These are phyloP conservation scores for Bungarus multicinctus DNA, from an alignment of 2,113 vertebrate genomes.

Conservation along the genomic window DNA sequence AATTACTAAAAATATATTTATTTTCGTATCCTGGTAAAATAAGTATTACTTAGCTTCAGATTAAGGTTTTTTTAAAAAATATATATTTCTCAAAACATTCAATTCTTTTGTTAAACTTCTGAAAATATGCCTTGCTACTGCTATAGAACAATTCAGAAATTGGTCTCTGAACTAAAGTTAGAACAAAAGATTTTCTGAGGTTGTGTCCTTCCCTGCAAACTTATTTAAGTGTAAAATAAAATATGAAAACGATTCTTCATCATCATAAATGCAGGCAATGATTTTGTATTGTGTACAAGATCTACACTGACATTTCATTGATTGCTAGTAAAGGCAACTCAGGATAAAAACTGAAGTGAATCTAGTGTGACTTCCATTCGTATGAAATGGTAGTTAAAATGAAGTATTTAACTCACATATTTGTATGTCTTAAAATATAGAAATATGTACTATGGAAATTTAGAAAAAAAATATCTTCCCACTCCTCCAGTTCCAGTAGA, in stretches of 20 bases:
- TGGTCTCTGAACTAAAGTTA: background rate
- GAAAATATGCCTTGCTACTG: background rate
- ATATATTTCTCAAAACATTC: background rate
- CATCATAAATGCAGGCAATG: background rate
- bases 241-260: background rate
- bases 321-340: background rate
- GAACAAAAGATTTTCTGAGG: background rate
- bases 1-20: background rate
- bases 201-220: background rate
- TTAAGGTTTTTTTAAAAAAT: background rate
- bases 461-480: too few species aligned
- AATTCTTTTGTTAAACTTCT: background rate
- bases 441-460: background rate
- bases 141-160: background rate
- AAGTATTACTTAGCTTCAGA: background rate
- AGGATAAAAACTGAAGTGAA: background rate
- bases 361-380: background rate
- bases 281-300: background rate
- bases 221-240: background rate
- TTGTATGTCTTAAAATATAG: background rate
- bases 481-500: too few species aligned
- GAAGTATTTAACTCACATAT: background rate
- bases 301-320: background rate
- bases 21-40: background rate
- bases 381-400: background rate